Evolutionary conservation across 1,140 invertebrate species (phyloP).

Genomic region (Calliphora vicina): DNA sequence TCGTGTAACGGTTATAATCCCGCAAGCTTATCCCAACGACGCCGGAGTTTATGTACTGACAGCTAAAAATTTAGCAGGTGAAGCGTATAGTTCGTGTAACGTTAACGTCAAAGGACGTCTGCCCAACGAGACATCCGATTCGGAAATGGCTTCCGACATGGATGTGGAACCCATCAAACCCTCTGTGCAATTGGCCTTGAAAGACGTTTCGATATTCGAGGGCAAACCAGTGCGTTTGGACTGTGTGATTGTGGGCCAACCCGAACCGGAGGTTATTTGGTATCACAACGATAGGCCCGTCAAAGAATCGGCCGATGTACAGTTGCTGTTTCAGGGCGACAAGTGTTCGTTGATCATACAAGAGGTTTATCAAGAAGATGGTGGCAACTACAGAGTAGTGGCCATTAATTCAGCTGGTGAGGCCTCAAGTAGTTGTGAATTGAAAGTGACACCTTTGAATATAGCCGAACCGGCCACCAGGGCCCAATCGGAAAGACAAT

Average conservation of each 20-base stretch:
- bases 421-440: conserved; percentile 75
- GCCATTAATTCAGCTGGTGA: conserved; percentile 83
- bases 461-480: conserved; percentile 55
- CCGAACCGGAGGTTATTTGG: conserved; percentile 89
- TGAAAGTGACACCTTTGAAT: conserved; percentile 66
- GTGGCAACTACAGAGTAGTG: conserved; percentile 81
- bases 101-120: conserved; percentile 76
- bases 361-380: conserved; percentile 78
- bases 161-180: conserved; percentile 78
- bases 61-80: conserved; percentile 72
- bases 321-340: conserved; percentile 82
- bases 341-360: conserved; percentile 81
- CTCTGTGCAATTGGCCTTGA: conserved; percentile 75
- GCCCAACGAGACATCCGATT: conserved; percentile 77
- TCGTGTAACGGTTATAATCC: conserved; percentile 71
- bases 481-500: conserved; percentile 55
- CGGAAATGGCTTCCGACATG: conserved; percentile 74
- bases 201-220: conserved; percentile 74
- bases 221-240: conserved; percentile 77
- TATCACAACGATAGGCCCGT: conserved; percentile 84
- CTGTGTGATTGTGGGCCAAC: conserved; percentile 84
- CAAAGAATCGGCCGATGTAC: conserved; percentile 82
- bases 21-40: conserved; percentile 76
- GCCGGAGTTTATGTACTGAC: conserved; percentile 73
- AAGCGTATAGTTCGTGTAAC: conserved; percentile 70